Base-by-base conservation (phyloP, 2,888 invertebrate genomes). In the Hydriomena furcata region DNA sequence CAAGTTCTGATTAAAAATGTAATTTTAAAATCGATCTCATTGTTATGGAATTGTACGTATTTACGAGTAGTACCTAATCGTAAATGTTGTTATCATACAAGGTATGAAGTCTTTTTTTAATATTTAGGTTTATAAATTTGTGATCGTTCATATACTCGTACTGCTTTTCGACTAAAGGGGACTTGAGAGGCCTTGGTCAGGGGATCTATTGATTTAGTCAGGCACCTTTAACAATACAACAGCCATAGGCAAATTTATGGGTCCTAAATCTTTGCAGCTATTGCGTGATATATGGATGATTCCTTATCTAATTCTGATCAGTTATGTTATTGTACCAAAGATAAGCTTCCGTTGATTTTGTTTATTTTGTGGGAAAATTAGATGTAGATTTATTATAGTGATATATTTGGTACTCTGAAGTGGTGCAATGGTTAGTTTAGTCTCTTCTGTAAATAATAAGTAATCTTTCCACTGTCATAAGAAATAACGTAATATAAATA, bases 61-160 rank as follows among this genome's bases (percentile, higher is more conserved):
- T 51, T 84, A 80, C 74, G 76, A 76, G 31, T 81, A 80, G 78
- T 74, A n/a, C n/a, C n/a, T n/a, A 72, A 79, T 72, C 74, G 63
- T 81, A 76, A 79, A 78, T 79, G 81, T 88, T 90, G 89, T 90
- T 89, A 90, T 89, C 89, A 90, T 90, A 90, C 90, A 84, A 79
- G 87, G 90, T 90, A 88, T 90, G 90, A 90, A 88, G 73, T 87
- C 81, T 75, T 35, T 47, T 77, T 75, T 72, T 72, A n/a, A 43
- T 43, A 42, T 71, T 73, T 58, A 59, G 53, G 49, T 55, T 68
- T 71, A 59, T 49, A 56, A 31, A 43, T 24, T 28, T 35, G 13
- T 31, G 44, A 23, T 35, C 25, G 11, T 21, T 31, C 49, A 55
- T 46, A 76, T 73, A 54, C 71, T n/a, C n/a, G n/a, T 65, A 36